Evolutionary conservation across 2,888 invertebrate species (phyloP), one percentile per base, ranked within the genome.

Genomic region (Therioaphis trifolii): DNA sequence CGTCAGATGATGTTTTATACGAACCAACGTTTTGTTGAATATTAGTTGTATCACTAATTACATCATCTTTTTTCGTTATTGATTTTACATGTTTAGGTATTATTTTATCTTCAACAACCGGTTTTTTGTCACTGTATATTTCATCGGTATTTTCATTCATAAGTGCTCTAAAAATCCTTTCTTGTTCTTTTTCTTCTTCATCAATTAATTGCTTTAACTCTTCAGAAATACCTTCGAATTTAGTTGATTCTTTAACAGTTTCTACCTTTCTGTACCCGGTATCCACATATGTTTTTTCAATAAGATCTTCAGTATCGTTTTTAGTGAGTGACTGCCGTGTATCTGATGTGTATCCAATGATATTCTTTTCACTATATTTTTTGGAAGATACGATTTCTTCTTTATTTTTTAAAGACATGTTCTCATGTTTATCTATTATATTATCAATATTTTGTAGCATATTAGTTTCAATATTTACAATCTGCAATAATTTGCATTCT

Each of bases 151-250:
- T 76, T 82, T 72, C 72, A 72, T 84, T 82, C 63, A 85, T 87
- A 87, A 79, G 14, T 55, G 27, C 78, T 79, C 58, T 61, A 68
- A 52, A 66, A 68, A 72, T 66, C 68, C 69, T 84, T 78, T 76
- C 85, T 77, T 84, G 84, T 85, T 82, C 82, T 84, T 85, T 84
- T 68, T 82, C 68, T 11, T 85, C 86, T 63, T 86, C 84, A 35
- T 86, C 87, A 18, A 86, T 84, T 21, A 86, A 84, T 72, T 85
- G 79, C 84, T 86, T 86, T 11, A 85, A 55, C 76, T 86, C 86
- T 85, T 86, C 85, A 86, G 85, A 66, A 85, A 84, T 58, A 40
- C 84, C 68, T 84, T 84, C 68, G 43, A 84, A n/a, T 84, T 66
- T 49, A 46, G 80, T 29, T 80, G 84, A 66, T 76, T 82, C 71